Evolutionary conservation across 2,888 invertebrate genomes (phyloP).

Genomic region (Ceramica pisi): DNA sequence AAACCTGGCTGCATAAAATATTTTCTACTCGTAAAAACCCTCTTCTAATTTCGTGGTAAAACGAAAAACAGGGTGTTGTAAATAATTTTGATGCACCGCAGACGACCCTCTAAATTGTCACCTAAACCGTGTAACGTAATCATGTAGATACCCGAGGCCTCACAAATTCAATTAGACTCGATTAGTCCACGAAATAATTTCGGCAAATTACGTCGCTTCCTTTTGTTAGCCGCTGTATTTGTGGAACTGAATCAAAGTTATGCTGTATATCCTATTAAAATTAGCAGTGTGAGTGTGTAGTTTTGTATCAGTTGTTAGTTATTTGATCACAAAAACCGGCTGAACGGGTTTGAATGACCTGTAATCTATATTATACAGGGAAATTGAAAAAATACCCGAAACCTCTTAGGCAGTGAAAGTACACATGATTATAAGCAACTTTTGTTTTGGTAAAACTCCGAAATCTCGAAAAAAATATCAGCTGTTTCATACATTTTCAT

Average conservation of each 20-base stretch:
- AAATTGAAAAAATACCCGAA: no score
- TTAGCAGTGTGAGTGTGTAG: no score
- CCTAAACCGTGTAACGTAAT: constrained; percentile 57
- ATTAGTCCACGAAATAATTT: constrained; percentile 59
- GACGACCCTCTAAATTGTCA: constrained; percentile 46
- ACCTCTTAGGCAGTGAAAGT: no score
- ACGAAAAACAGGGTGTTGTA: constrained; percentile 34
- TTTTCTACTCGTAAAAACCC: neutral
- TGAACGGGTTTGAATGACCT: no score
- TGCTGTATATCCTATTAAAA: neutral
- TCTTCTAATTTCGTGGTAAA: constrained; percentile 4
- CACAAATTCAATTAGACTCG: constrained; percentile 59
- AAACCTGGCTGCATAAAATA: neutral
- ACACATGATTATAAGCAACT: no score
- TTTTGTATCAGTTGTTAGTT: no score
- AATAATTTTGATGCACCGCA: constrained; percentile 51
- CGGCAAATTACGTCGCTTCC: constrained; percentile 28
- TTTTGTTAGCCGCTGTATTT: constrained; percentile 45
- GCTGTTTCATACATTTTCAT: no score
- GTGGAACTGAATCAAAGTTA: constrained; percentile 33
- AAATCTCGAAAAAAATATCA: no score
- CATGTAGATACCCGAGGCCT: constrained; percentile 34
- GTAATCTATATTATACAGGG: no score
- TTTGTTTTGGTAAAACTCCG: no score
- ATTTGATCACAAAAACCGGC: no score